Base-by-base conservation (phyloP, 2,113 vertebrate species). In the Aegypius monachus region DNA sequence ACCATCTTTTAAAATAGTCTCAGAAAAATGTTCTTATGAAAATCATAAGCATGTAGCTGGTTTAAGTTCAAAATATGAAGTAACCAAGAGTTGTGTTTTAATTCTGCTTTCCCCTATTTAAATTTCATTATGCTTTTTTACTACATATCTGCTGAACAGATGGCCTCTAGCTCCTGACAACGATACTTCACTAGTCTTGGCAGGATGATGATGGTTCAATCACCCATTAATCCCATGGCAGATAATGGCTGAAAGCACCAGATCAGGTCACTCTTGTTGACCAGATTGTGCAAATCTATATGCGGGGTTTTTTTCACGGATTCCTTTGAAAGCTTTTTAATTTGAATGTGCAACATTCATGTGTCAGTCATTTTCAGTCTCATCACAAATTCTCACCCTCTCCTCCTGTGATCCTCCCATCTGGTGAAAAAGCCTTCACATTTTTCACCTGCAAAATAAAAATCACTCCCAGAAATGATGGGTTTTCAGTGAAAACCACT, bases 151-250 rank as follows among this genome's bases (percentile, higher is more conserved):
- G 74, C 58, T 85, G 77, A 91, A 93, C 93, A 97, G 87, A 97
- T 88, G 88, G 53, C 31, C 5, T 29, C 43, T 78, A 91, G 71
- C 74, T 96, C 40, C 90, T 96, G 78, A 91, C 81, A 91, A 40
- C 4, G 5, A 80, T 92, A 88, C 67, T 94, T 94, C 79, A 80
- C 74, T 83, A 73, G 71, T 70, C 88, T 96, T 95, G 90, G 87
- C 93, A 95, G 81, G 84, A 96, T 90, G 92, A 95, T 92, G 92
- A 96, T 94, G 74, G 78, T 90, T 95, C 96, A 92, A 56, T 96
- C 95, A 96, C 40, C 85, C 93, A 93, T 79, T 97, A 96, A 96
- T 90, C 73, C 92, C 50, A 68, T 29, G n/a, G 87, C 61, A 81
- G 79, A 93, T 93, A 96, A 93, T 88, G 90, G 78, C 71, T 97